phyloP scores from a whole-genome alignment of 2,113 vertebrate species.

The Zosterops pallidus region DNA sequence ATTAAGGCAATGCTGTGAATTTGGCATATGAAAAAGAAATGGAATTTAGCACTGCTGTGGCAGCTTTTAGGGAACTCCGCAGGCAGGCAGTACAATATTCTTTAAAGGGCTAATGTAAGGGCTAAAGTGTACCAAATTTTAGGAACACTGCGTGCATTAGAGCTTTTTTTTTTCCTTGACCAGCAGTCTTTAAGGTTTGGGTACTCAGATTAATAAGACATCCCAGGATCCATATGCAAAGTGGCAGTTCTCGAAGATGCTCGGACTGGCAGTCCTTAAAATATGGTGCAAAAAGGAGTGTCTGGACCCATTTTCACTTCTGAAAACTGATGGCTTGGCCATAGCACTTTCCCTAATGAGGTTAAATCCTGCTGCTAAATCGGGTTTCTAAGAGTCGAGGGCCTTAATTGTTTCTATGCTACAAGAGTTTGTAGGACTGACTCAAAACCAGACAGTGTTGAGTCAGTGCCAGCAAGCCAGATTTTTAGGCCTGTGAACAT shows the following conservation, averaged over 20 bases:
- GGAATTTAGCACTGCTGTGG: not conserved
- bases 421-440: not conserved
- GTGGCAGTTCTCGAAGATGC: not conserved
- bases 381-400: not conserved
- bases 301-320: not conserved
- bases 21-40: not conserved
- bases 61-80: not conserved
- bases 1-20: constrained; percentile 14
- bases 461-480: not conserved
- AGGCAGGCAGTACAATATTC: not conserved
- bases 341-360: not conserved
- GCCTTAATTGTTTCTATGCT: not conserved
- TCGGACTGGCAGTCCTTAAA: not conserved
- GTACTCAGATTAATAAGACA: not conserved
- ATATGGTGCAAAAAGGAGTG: not conserved
- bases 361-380: not conserved
- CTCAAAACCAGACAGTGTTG: not conserved
- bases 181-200: not conserved
- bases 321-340: not conserved
- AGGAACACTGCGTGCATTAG: not conserved
- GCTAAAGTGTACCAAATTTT: not conserved
- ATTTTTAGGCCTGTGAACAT: not conserved
- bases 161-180: not conserved
- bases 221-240: not conserved
- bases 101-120: not conserved